phyloP scores from a whole-genome alignment of 2,113 vertebrate genomes.

The Zootoca vivipara region DNA sequence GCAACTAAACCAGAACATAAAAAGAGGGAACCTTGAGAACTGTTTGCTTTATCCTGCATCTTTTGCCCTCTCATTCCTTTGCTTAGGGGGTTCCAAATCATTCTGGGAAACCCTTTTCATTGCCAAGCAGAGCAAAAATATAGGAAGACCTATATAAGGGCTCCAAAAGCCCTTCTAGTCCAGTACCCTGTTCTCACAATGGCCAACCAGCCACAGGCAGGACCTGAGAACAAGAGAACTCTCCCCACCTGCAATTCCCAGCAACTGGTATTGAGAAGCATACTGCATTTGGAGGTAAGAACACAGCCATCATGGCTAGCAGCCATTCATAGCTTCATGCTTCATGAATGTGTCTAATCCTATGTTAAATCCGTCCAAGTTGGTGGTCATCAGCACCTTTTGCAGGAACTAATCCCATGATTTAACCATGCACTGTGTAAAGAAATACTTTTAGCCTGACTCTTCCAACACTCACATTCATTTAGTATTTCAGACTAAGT shows the following conservation, averaged over 20 bases:
- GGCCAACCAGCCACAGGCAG: background rate
- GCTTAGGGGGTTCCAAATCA: background rate
- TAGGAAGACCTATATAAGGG: too few relatives aligned
- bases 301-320: background rate
- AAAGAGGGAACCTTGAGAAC: background rate
- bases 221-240: background rate
- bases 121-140: too few relatives aligned
- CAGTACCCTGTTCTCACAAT: background rate
- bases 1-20: background rate
- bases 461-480: too few relatives aligned
- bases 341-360: background rate
- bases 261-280: background rate
- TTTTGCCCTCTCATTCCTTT: background rate
- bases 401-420: background rate
- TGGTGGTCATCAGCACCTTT: background rate
- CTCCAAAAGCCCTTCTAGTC: background rate
- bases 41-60: background rate
- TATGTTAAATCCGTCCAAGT: background rate
- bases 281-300: background rate
- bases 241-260: background rate
- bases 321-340: background rate
- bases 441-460: too few relatives aligned
- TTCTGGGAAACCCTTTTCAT: background rate
- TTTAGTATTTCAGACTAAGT: too few relatives aligned
- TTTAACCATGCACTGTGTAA: background rate